Evolutionary conservation across 2,888 invertebrate species (phyloP), one percentile per base, ranked within the genome.

Genomic region (Calameuta idolon): DNA sequence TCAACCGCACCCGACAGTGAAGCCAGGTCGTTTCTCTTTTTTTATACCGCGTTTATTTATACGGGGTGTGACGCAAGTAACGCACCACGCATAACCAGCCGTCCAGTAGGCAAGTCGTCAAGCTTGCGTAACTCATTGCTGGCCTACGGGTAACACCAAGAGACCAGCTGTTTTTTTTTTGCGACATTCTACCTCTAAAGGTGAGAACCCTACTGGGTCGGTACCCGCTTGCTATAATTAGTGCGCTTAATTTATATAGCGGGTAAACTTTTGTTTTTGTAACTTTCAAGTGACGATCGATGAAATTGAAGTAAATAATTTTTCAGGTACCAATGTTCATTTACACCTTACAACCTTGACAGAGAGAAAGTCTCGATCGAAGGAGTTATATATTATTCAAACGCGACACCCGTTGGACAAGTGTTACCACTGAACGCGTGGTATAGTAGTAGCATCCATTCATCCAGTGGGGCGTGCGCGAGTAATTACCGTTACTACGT

Each of bases 21-120:
- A 11, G n/a, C 71, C 35, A 3, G 3, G 31, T 71, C 31, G 71
- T 31, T 23, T 12, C 33, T 71, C 33, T 12, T 71, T 33, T 71
- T 71, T 71, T 71, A 71, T 71, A 23, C 71, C 71, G 71, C 71
- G 71, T 71, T 33, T 71, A 71, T 71, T 71, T 71, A 71, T 71
- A 71, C 33, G 71, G 71, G 71, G 34, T 71, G 71, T 71, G 71
- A 71, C 71, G 71, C 71, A 71, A 71, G 71, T 71, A 71, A 31
- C 33, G 71, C 71, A 33, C 71, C 71, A 11, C 71, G 12, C 71
- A 55, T 55, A 55, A 55, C 55, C 55, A 23, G 55, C 5, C 55
- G 55, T 55, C 55, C 55, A 55, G 55, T 55, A 55, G 55, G 55
- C 23, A 55, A 9, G 55, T 23, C 55, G 55, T 55, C 55, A 9